phyloP scores from a whole-genome alignment of 2,888 invertebrate species.

The Pterobdella sp. region DNA sequence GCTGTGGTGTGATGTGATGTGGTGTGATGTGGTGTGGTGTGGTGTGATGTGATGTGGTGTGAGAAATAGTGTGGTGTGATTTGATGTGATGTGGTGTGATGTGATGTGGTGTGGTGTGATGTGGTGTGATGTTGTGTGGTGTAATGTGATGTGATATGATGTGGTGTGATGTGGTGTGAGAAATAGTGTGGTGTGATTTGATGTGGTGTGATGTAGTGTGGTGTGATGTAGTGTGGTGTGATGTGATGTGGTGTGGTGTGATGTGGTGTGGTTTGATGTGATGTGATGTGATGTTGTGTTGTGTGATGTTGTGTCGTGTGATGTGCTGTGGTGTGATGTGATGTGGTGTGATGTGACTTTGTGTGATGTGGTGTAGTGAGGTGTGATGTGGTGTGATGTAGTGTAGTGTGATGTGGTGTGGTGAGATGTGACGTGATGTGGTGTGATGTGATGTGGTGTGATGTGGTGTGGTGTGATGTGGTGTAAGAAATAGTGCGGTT shows the following conservation, averaged over 20 bases:
- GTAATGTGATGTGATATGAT: not conserved
- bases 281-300: not conserved
- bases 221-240: slow-evolving; percentile 10
- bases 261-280: slow-evolving; percentile 8
- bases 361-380: too few species aligned
- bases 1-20: too few species aligned
- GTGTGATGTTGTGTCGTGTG: too few species aligned
- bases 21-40: slow-evolving; percentile 2
- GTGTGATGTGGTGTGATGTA: too few species aligned
- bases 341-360: too few species aligned
- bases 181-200: not conserved
- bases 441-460: too few species aligned
- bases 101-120: slow-evolving; percentile 6
- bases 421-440: too few species aligned
- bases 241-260: slow-evolving; percentile 13
- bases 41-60: slow-evolving; percentile 9
- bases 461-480: slow-evolving; percentile 7
- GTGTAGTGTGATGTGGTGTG: too few species aligned
- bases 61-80: not conserved
- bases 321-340: too few species aligned
- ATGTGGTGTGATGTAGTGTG: slow-evolving; percentile 5
- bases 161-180: slow-evolving; percentile 13
- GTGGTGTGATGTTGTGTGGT: slow-evolving; percentile 4
- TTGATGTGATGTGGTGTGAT: slow-evolving; percentile 8
- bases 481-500: too few species aligned